Percentiles rank a stretch among this genome's conserved stretches.
phyloP scores from a whole-genome alignment of 2,797 vertebrate genomes.

The Fistularia commersonii region DNA sequence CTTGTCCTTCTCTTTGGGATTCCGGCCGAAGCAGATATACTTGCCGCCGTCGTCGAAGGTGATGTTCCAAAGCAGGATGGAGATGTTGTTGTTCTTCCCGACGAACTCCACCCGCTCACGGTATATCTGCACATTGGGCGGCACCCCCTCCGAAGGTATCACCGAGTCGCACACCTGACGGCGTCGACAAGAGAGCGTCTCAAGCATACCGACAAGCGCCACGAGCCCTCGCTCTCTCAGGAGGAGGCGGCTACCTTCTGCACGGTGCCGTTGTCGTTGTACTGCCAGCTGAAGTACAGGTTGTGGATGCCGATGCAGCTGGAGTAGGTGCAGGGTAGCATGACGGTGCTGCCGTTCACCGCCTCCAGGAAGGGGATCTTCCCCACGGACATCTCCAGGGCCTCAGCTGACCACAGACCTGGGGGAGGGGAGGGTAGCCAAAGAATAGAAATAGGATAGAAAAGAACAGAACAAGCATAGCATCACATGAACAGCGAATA shows the following conservation, averaged over 20 bases:
- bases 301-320: conserved; percentile 89
- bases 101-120: conserved; percentile 79
- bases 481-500: too few relatives aligned
- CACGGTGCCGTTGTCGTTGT: conserved; percentile 78
- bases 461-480: background rate
- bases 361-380: conserved; percentile 84
- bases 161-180: conserved; percentile 80
- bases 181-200: background rate
- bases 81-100: conserved; percentile 84
- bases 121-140: conserved; percentile 52
- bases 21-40: conserved; percentile 88
- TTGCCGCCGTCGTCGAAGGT: conserved; percentile 87
- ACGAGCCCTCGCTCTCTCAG: background rate
- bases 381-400: conserved; percentile 86
- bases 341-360: conserved; percentile 86
- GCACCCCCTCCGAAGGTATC: conserved; percentile 72
- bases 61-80: conserved; percentile 82
- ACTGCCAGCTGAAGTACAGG: conserved; percentile 88
- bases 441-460: background rate
- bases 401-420: conserved; percentile 74
- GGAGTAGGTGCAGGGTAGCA: conserved; percentile 84
- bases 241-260: conserved; percentile 43
- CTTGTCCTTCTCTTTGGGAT: conserved; percentile 83
- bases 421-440: conserved; percentile 16
- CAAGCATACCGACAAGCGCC: background rate